A percentile compares a stretch with the other conserved stretches of the same genome.
These are phyloP conservation scores for Oncorhynchus tshawytscha DNA, from an alignment of 2,113 vertebrate species.

Conservation along the genomic window DNA sequence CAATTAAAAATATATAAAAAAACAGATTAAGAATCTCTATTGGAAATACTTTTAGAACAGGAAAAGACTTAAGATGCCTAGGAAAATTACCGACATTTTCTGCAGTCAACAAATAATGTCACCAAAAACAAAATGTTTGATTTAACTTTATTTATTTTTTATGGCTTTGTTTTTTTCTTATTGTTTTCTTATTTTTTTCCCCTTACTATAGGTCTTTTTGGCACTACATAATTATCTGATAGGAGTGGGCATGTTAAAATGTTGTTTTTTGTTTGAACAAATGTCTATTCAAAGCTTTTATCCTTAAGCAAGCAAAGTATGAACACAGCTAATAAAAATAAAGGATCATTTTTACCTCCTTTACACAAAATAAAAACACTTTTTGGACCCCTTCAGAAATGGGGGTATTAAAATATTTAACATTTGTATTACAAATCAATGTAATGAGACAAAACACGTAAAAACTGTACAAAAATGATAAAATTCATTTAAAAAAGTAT, in stretches of 20 bases:
- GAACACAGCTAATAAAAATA: constrained; percentile 99
- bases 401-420: constrained; percentile 99
- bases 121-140: constrained; percentile 20
- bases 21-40: no score
- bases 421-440: constrained; percentile 96
- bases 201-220: constrained; percentile 82
- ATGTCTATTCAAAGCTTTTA: constrained; percentile 86
- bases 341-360: constrained; percentile 94
- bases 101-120: background rate
- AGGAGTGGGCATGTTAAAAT: constrained; percentile 77
- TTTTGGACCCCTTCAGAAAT: constrained; percentile 93
- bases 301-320: constrained; percentile 90
- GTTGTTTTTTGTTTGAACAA: constrained; percentile 81
- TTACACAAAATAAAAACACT: constrained; percentile 98
- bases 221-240: constrained; percentile 84
- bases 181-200: constrained; percentile 49
- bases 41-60: no score
- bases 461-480: constrained; percentile 99
- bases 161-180: constrained; percentile 22
- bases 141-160: constrained; percentile 57
- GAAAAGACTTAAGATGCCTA: background rate
- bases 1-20: no score
- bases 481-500: constrained; percentile 85
- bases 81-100: background rate
- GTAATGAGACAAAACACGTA: constrained; percentile 86